Conservation (phyloP, 2,113 vertebrate genomes). For the Mugil cephalus region DNA sequence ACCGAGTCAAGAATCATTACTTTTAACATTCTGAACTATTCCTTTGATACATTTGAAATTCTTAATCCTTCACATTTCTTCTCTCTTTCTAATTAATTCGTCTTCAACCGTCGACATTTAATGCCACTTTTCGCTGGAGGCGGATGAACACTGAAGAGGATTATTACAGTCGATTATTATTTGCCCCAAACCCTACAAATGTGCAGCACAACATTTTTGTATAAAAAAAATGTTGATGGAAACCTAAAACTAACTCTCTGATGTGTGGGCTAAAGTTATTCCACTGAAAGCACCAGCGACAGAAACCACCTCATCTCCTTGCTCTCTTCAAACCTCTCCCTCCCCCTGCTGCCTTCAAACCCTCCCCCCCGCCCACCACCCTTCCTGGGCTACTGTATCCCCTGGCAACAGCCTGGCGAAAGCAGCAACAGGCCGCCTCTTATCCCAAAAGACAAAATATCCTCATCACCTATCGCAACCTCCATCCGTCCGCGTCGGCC, state of each 20-base stretch:
- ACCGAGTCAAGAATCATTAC: no score
- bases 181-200: background rate
- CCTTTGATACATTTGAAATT: no score
- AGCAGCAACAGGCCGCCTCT: conserved; percentile 65
- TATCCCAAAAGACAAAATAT: conserved; percentile 29
- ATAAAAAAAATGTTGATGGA: no score
- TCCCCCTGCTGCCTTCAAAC: conserved; percentile 8
- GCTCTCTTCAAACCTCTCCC: conserved; percentile 66
- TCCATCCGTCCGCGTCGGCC: conserved; percentile 3
- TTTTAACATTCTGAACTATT: no score
- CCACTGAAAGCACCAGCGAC: background rate
- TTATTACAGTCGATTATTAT: no score
- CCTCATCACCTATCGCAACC: conserved; percentile 15
- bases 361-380: background rate
- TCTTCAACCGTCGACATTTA: background rate
- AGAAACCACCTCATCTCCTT: conserved; percentile 21
- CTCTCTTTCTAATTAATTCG: background rate
- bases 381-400: conserved; percentile 57
- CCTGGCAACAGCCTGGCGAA: conserved; percentile 73
- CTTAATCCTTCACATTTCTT: background rate
- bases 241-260: no score
- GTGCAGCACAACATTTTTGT: no score
- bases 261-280: conserved; percentile 17
- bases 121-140: background rate
- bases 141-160: background rate